These are phyloP conservation scores for Eretmocerus hayati DNA, from an alignment of 2,888 invertebrate species.

Conservation along the genomic window DNA sequence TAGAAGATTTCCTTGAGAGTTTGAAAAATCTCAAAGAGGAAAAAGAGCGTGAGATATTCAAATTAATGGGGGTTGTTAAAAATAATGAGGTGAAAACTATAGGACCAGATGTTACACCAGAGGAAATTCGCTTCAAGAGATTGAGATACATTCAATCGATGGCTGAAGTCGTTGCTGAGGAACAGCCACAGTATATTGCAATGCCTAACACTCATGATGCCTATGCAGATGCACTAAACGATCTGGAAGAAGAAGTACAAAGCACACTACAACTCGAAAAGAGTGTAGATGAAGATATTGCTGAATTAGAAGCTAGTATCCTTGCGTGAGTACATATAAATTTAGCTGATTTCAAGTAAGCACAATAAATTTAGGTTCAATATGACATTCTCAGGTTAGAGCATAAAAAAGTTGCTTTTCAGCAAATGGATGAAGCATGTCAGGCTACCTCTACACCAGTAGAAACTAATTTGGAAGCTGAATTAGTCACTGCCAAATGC, in stretches of 20 bases:
- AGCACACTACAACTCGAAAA: constrained; percentile 19
- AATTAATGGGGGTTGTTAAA: constrained; percentile 20
- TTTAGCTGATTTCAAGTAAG: neutral
- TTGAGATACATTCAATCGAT: constrained; percentile 24
- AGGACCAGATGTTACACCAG: constrained; percentile 5
- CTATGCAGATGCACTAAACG: constrained; percentile 21
- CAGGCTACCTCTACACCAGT: constrained; percentile 24
- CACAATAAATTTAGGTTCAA: neutral
- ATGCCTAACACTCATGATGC: constrained; percentile 30
- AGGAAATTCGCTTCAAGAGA: constrained; percentile 27
- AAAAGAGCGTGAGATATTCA: constrained; percentile 26
- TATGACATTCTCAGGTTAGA: constrained; percentile 29
- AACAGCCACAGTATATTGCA: constrained; percentile 28
- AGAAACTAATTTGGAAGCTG: constrained; percentile 24
- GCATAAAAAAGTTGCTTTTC: constrained; percentile 28
- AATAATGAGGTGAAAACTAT: constrained; percentile 26
- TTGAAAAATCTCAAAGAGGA: constrained; percentile 27
- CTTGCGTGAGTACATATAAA: constrained; percentile 27
- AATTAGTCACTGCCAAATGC: constrained; percentile 22
- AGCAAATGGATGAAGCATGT: constrained; percentile 33
- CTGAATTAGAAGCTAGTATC: constrained; percentile 27
- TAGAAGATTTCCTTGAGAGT: constrained; percentile 32
- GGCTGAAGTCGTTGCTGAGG: constrained; percentile 19
- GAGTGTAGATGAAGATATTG: constrained; percentile 18
- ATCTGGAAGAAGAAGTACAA: constrained; percentile 26